Conservation (phyloP, 1,140 invertebrate genomes). For the Limonius californicus region DNA sequence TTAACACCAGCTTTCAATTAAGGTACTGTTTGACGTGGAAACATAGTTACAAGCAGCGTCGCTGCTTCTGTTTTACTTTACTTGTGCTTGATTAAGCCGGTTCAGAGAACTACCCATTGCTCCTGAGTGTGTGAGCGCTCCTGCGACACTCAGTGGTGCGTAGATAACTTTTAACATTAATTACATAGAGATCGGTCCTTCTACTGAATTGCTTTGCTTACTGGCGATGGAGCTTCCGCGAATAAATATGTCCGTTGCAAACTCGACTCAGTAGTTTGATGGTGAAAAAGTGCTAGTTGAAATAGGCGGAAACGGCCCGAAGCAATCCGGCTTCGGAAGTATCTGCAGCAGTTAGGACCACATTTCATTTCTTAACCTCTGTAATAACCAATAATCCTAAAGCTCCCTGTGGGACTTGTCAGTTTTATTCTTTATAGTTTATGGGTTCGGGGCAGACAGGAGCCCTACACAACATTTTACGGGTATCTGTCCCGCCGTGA, state of each 20-base stretch:
- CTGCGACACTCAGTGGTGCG: background rate
- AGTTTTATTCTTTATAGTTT: background rate
- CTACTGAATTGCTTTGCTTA: no score
- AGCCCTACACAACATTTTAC: background rate
- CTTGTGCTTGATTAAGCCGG: background rate
- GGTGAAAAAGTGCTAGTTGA: no score
- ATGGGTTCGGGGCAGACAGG: background rate
- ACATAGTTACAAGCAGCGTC: background rate
- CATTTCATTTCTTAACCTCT: background rate
- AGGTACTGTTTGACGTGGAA: slow-evolving; percentile 5
- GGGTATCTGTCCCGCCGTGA: no score
- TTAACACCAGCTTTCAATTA: slow-evolving; percentile 14
- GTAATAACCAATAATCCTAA: background rate
- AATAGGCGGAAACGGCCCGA: background rate
- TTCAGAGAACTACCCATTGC: no score
- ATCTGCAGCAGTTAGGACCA: background rate
- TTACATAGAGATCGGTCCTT: no score
- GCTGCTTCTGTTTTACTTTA: background rate
- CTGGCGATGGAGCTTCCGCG: no score
- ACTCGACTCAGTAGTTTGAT: no score
- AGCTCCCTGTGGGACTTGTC: background rate
- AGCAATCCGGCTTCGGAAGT: background rate
- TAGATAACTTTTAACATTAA: no score
- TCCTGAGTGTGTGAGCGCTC: no score
- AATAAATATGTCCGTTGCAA: no score